Evolutionary conservation across 2,888 invertebrate genomes (phyloP).

Genomic region (Pristionchus maxplancki): DNA sequence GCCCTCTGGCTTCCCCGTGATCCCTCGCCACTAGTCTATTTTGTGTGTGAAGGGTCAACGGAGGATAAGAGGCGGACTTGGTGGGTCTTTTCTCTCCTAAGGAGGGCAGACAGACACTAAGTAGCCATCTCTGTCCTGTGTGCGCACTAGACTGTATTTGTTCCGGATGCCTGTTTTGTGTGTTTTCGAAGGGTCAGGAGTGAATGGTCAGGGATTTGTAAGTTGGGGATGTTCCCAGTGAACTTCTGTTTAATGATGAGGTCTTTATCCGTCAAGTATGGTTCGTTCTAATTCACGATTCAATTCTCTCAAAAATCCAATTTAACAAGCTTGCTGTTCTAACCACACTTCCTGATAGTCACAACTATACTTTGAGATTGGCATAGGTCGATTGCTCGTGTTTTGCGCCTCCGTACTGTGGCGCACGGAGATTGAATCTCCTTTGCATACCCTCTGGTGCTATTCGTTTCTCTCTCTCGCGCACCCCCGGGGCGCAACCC

Average conservation of each 20-base stretch:
- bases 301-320: too few relatives aligned
- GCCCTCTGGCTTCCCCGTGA: background rate
- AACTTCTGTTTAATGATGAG: too few relatives aligned
- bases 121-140: background rate
- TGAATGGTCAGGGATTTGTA: too few relatives aligned
- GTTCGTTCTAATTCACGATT: background rate
- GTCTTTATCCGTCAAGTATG: background rate
- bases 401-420: background rate
- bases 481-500: background rate
- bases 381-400: background rate
- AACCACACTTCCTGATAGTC: too few relatives aligned
- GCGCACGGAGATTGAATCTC: background rate
- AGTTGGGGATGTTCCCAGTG: too few relatives aligned
- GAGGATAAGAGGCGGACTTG: background rate
- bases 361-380: too few relatives aligned
- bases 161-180: background rate
- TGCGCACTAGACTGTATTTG: slow-evolving; percentile 11
- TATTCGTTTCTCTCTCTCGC: background rate
- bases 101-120: background rate
- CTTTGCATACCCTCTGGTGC: background rate
- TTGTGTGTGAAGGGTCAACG: background rate
- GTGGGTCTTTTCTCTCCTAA: background rate
- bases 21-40: slow-evolving; percentile 6
- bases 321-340: too few relatives aligned
- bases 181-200: background rate